Base-by-base conservation (phyloP, 2,113 vertebrate species). In the Megalops atlanticus region DNA sequence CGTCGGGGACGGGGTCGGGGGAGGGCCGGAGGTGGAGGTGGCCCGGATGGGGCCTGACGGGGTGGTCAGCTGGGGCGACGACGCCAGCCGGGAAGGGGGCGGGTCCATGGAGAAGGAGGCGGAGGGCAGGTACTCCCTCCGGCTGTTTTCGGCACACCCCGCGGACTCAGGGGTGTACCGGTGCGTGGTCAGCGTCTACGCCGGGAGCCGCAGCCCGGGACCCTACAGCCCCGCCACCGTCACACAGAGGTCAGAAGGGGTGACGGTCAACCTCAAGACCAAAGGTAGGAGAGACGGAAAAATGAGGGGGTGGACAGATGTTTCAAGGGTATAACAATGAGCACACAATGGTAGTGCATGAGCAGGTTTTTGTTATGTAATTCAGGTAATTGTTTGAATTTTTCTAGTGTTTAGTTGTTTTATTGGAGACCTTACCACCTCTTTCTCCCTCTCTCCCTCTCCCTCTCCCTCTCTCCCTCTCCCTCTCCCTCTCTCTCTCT, bases 21-120 rank as follows among this genome's bases (percentile, higher is more conserved):
- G 1, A 35, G 82, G 43, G 41, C 58, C 73, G 58, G 8, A 89
- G 85, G 92, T 95, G 74, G 92, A 93, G 83, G 93, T 96, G 73
- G 94, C 93, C 45, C 91, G 87, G 11, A 52, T 96, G 86, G 93
- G 90, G 77, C 90, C 94, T 0, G 92, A 91, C 0, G 96, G 96
- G 0, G 89, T 93, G 0, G 93, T 95, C 47, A 91, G 91, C 84
- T 92, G 96, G 91, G 95, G 96, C 0, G 92, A 95, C 16, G 92
- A 94, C 84, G 58, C 84, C 80, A 93, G 90, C 85, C 87, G 91
- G 39, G 84, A 84, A 0, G 90, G 87, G 0, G 89, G 91, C 0
- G 93, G 95, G 33, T 94, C 95, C 2, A 90, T 97, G 93, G 96
- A 97, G 89, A 96, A 95, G 83, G 90, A 94, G 84, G 88, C 87